phyloP scores from a whole-genome alignment of 2,888 invertebrate genomes.

The Incurvaria masculella region DNA sequence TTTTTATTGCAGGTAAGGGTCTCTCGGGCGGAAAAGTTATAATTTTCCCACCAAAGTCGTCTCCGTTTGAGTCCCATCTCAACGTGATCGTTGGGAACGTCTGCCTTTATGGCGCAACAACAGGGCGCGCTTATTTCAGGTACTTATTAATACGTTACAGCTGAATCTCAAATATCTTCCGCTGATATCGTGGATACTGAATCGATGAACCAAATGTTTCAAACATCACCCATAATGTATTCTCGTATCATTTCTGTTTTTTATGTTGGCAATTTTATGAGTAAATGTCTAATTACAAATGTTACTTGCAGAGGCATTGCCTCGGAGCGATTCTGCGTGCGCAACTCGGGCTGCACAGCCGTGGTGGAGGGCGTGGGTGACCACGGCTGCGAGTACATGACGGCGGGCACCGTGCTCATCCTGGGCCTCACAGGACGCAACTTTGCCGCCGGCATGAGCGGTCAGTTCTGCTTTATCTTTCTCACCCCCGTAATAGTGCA shows the following conservation, averaged over 20 bases:
- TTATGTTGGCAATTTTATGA: constrained; percentile 3
- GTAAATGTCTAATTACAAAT: not conserved
- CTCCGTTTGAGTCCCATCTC: constrained; percentile 84
- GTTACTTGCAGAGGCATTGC: constrained; percentile 74
- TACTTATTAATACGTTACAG: too few species aligned
- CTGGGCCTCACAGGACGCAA: constrained; percentile 95
- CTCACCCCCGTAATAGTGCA: too few species aligned
- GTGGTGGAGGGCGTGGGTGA: constrained; percentile 98
- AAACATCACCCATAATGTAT: too few species aligned
- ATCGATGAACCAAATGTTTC: too few species aligned
- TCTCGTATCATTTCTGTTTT: not conserved
- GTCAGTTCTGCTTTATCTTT: constrained; percentile 34
- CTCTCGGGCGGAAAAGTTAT: constrained; percentile 93
- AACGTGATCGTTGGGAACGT: constrained; percentile 99
- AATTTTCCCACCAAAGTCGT: constrained; percentile 86
- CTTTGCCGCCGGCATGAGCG: constrained; percentile 99
- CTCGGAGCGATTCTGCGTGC: constrained; percentile 96
- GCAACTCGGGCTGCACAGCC: constrained; percentile 94
- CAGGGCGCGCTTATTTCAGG: constrained; percentile 88
- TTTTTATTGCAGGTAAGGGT: constrained; percentile 60
- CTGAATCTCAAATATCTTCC: too few species aligned
- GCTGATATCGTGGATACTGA: too few species aligned
- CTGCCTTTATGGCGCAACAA: constrained; percentile 95
- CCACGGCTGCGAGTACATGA: constrained; percentile 99
- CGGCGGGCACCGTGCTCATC: constrained; percentile 88